Conservation (phyloP, 2,113 vertebrate species). For the Cnemophilus loriae region DNA sequence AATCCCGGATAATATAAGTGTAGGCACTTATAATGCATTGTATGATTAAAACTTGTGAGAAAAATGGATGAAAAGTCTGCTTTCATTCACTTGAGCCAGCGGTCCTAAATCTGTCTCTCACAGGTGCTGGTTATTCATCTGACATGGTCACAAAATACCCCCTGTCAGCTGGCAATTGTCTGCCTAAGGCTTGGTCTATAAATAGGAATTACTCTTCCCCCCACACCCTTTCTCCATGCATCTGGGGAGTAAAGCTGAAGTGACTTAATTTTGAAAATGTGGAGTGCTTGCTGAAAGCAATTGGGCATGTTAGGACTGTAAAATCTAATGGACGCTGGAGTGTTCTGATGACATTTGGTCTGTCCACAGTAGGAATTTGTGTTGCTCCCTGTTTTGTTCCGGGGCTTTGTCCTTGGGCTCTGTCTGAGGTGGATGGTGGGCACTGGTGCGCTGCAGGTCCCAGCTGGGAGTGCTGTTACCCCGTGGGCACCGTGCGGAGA, state of each 20-base stretch:
- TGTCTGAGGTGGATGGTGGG: accelerated
- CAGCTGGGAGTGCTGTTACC: accelerated
- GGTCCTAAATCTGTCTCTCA: neutral
- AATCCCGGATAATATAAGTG: neutral
- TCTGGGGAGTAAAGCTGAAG: neutral
- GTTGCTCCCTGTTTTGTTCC: neutral
- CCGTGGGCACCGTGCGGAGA: accelerated
- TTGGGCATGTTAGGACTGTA: accelerated
- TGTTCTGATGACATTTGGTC: neutral
- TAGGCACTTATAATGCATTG: neutral
- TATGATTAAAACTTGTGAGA: neutral
- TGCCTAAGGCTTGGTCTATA: neutral
- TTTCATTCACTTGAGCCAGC: neutral
- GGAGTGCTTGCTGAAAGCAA: neutral
- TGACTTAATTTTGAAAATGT: neutral
- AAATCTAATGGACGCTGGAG: too few species aligned
- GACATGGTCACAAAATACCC: neutral
- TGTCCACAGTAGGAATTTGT: accelerated
- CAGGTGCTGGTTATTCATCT: neutral
- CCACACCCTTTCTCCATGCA: neutral
- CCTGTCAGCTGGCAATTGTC: neutral
- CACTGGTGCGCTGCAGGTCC: neutral
- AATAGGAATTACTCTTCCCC: neutral
- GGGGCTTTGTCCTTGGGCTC: neutral
- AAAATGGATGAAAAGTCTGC: neutral